Evolutionary conservation across 2,888 invertebrate species (phyloP), one percentile per base, ranked within the genome.

Genomic region (Leptopilina syphax): DNA sequence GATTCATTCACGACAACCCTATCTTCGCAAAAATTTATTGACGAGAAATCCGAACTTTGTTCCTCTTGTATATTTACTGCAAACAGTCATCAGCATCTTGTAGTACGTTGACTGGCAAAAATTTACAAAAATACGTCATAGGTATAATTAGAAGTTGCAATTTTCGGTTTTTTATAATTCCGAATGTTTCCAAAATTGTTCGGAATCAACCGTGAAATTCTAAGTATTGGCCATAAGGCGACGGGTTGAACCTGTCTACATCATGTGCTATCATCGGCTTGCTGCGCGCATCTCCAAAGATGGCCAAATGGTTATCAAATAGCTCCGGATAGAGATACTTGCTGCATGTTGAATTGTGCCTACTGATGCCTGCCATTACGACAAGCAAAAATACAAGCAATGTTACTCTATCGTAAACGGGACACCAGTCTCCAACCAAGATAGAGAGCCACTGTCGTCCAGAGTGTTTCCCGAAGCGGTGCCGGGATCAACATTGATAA

Each of bases 361-460:
- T 47, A 18, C 24, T 54, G 18, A 41, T 5, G 13, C 73, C 41
- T 73, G 34, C 13, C 5, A 73, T 73, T 73, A 13, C n/a, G 34
- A 34, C 57, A 73, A 27, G 77, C 34, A 44, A 70, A 18, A 57
- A 27, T 54, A 27, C 24, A 13, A 24, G 63, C 50, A 54, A 34
- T 50, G 41, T 78, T 82, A 82, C 83, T 89, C 90, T 92, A 92
- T 92, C 92, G 92, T 79, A 92, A 87, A 82, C 90, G 91, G 4
- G 92, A 91, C 34, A 92, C 92, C 68, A 92, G 86, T 84, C 91
- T 89, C 92, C 92, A 92, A 66, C 92, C 92, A 44, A 92, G 89
- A 83, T 92, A 92, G 57, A 92, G 86, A 68, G 92, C 92, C 41
- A 92, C 89, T 82, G 92, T 91, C 87, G 92, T 91, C 92, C 92